phyloP scores from a whole-genome alignment of 2,113 vertebrate species.

The Oryzias curvinotus region DNA sequence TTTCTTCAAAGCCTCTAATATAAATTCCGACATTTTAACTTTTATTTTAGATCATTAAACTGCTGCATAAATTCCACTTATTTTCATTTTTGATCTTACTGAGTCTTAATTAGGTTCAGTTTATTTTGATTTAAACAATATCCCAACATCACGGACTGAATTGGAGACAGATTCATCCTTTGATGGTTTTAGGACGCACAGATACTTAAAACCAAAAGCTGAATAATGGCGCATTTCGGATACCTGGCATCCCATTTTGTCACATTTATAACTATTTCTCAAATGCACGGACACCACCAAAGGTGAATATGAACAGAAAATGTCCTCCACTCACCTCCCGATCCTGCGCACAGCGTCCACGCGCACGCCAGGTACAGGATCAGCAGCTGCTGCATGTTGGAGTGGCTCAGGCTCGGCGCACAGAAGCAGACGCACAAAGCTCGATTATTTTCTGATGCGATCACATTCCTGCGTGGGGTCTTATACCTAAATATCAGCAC shows the following conservation, averaged over 20 bases:
- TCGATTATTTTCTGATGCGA: slow-evolving; percentile 47
- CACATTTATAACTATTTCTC: too few relatives aligned
- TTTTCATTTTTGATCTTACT: background rate
- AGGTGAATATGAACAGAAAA: background rate
- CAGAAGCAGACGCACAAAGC: slow-evolving; percentile 29
- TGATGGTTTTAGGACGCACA: too few relatives aligned
- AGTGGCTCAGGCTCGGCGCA: slow-evolving; percentile 28
- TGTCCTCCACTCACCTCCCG: slow-evolving; percentile 67
- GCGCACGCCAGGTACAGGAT: slow-evolving; percentile 55
- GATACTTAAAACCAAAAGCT: too few relatives aligned
- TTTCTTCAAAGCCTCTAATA: too few relatives aligned
- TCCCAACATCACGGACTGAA: too few relatives aligned
- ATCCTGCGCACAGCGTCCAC: slow-evolving; percentile 46
- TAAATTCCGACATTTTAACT: too few relatives aligned
- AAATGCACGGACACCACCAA: too few relatives aligned
- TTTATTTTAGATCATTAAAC: too few relatives aligned
- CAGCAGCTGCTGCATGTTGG: slow-evolving; percentile 67
- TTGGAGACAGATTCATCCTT: too few relatives aligned
- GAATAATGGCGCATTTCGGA: too few relatives aligned
- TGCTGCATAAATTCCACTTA: too few relatives aligned
- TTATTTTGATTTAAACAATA: background rate
- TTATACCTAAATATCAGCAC: slow-evolving; percentile 74
- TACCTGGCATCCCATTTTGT: too few relatives aligned
- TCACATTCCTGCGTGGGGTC: slow-evolving; percentile 68
- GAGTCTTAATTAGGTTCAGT: background rate